Conservation (phyloP, 2,113 vertebrate genomes). For the Podarcis muralis region DNA sequence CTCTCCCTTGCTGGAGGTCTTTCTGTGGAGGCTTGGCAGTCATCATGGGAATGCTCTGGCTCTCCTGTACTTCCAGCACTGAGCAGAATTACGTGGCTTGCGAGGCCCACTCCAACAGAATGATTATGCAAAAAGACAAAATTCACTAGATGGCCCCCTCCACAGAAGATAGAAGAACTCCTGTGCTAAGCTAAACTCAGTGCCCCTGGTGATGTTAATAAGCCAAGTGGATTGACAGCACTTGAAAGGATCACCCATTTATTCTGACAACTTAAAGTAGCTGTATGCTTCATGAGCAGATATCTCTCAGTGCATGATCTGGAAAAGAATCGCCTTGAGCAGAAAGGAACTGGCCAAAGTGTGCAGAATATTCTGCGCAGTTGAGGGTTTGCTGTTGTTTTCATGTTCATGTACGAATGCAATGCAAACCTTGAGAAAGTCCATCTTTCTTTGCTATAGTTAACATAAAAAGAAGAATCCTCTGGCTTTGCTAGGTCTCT, state of each 20-base stretch:
- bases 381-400: neutral
- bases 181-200: neutral
- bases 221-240: neutral
- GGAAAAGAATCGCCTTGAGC: constrained; percentile 14
- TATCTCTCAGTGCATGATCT: neutral
- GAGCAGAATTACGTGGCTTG: neutral
- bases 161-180: neutral
- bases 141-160: neutral
- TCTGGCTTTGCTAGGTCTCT: neutral
- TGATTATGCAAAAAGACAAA: neutral
- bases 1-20: neutral
- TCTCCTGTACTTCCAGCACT: neutral
- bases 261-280: neutral
- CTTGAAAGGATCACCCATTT: constrained; percentile 12
- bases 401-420: neutral
- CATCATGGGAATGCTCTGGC: neutral
- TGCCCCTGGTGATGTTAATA: neutral
- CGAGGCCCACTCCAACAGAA: neutral
- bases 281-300: neutral
- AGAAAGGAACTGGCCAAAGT: constrained; percentile 8
- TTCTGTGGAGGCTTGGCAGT: neutral
- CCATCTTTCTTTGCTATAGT: neutral
- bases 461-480: neutral
- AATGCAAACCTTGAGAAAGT: constrained; percentile 6
- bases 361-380: neutral